These are phyloP conservation scores for Synanceia verrucosa DNA, from an alignment of 2,797 vertebrate species.

Conservation along the genomic window DNA sequence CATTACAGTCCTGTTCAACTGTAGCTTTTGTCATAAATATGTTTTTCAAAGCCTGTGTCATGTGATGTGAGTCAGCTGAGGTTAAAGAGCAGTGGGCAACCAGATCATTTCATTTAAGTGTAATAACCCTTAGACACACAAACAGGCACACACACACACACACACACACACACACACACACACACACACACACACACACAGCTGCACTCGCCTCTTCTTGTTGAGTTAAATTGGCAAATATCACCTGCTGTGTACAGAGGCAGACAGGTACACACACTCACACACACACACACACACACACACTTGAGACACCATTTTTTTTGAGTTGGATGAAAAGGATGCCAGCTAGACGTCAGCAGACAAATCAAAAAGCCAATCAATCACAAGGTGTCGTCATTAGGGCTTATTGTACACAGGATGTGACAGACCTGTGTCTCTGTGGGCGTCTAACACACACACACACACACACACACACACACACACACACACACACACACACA, in stretches of 20 bases:
- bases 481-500: background rate
- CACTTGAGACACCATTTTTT: constrained; percentile 21
- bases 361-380: constrained; percentile 62
- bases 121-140: constrained; percentile 41
- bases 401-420: constrained; percentile 37
- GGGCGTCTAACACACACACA: constrained; percentile 5
- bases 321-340: constrained; percentile 51
- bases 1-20: no score
- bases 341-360: constrained; percentile 41
- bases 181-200: constrained; percentile 32
- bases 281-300: constrained; percentile 12
- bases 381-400: constrained; percentile 53
- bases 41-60: no score
- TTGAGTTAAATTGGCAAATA: constrained; percentile 67
- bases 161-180: constrained; percentile 34
- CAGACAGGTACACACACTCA: constrained; percentile 36
- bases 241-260: constrained; percentile 60
- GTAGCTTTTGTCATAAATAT: background rate
- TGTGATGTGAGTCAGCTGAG: background rate
- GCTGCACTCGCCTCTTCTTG: constrained; percentile 31
- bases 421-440: constrained; percentile 47
- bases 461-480: background rate
- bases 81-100: constrained; percentile 4
- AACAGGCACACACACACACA: background rate
- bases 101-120: constrained; percentile 49